These are phyloP conservation scores for Cydia splendana DNA, from an alignment of 1,140 invertebrate genomes.

Conservation along the genomic window DNA sequence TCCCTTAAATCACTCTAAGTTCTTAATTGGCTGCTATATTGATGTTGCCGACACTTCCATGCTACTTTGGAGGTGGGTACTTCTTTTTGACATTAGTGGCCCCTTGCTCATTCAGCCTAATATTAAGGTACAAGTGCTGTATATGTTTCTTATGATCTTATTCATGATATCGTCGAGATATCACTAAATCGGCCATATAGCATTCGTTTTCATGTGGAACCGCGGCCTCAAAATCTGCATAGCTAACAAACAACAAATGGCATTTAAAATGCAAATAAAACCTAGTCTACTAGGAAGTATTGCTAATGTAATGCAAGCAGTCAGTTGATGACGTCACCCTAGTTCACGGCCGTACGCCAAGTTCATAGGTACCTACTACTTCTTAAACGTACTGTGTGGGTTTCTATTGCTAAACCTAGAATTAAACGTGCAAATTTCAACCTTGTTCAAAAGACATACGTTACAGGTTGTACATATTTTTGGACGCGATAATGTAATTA, in stretches of 20 bases:
- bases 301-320: conserved; percentile 40
- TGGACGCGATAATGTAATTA: background rate
- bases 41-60: too few species aligned
- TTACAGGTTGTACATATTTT: background rate
- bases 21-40: too few species aligned
- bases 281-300: conserved; percentile 36
- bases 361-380: conserved; percentile 35
- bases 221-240: conserved; percentile 9
- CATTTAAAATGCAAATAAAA: conserved; percentile 31
- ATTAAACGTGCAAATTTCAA: background rate
- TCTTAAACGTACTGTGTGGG: background rate
- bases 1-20: too few species aligned
- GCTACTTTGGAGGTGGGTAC: too few species aligned
- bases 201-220: background rate
- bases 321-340: conserved; percentile 37
- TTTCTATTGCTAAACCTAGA: background rate
- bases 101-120: too few species aligned
- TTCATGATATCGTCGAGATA: too few species aligned
- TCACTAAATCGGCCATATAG: too few species aligned
- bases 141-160: too few species aligned
- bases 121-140: too few species aligned
- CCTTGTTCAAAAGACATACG: background rate
- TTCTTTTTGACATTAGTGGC: too few species aligned
- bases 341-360: conserved; percentile 38
- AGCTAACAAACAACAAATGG: conserved; percentile 9